phyloP scores from a whole-genome alignment of 2,797 vertebrate genomes.

The Spizella passerina region DNA sequence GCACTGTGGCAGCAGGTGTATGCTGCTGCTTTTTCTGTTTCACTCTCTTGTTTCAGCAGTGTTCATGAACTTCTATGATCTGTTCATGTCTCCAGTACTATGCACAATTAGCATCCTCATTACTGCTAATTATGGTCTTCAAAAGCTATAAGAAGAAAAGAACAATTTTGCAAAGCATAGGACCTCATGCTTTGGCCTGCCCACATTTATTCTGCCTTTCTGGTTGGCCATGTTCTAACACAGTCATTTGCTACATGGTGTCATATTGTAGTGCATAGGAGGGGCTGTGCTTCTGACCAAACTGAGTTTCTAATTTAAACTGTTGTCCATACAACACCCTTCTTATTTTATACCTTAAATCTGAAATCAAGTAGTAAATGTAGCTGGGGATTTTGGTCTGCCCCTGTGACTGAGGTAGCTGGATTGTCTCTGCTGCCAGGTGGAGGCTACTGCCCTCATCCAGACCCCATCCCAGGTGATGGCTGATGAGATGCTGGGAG shows the following conservation, averaged over 20 bases:
- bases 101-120: not conserved
- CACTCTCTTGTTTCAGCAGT: not conserved
- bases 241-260: not conserved
- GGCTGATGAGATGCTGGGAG: not conserved
- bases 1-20: not conserved
- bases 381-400: not conserved
- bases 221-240: not conserved
- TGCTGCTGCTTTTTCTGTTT: not conserved
- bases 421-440: not conserved
- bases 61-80: not conserved
- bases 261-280: not conserved
- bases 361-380: not conserved
- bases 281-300: not conserved
- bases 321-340: not conserved
- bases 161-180: not conserved
- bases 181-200: not conserved
- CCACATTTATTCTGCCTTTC: not conserved
- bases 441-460: not conserved
- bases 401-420: not conserved
- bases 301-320: not conserved
- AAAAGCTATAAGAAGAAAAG: not conserved
- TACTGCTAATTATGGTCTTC: not conserved
- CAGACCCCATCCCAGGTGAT: not conserved
- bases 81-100: not conserved
- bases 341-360: not conserved